Conservation (phyloP, 2,113 vertebrate genomes). For the Triplophysa tibetana region DNA sequence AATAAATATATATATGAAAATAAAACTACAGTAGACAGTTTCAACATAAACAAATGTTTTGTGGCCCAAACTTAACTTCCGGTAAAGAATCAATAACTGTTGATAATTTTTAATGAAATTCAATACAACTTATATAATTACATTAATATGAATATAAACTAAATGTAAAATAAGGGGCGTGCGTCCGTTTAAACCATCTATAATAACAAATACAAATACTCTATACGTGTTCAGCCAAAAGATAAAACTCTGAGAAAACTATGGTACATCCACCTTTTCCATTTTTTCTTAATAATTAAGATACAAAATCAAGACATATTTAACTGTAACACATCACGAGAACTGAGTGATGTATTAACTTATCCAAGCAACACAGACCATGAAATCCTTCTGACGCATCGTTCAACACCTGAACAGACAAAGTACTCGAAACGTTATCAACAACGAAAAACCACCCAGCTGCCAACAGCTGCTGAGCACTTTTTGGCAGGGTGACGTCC, state of each 20-base stretch:
- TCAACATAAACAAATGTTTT: too few relatives aligned
- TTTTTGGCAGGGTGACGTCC: conserved; percentile 44
- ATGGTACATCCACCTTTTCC: neutral
- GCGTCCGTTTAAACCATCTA: too few relatives aligned
- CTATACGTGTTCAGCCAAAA: too few relatives aligned
- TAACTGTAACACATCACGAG: neutral
- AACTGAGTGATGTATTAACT: neutral
- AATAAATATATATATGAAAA: too few relatives aligned
- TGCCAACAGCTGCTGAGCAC: conserved; percentile 22
- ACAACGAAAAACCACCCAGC: conserved; percentile 39
- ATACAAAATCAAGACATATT: neutral
- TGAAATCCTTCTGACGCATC: neutral
- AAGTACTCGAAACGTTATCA: neutral
- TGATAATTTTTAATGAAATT: too few relatives aligned
- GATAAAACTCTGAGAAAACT: neutral
- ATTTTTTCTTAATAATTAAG: neutral
- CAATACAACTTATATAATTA: too few relatives aligned
- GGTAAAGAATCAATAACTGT: too few relatives aligned
- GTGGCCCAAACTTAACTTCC: too few relatives aligned
- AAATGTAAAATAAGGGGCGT: too few relatives aligned
- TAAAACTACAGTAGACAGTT: too few relatives aligned
- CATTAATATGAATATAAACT: too few relatives aligned
- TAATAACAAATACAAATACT: too few relatives aligned
- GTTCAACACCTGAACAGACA: conserved; percentile 39
- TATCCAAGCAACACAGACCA: neutral